Percentiles rank a stretch among this genome's conserved stretches.
Evolutionary conservation across 2,888 invertebrate species (phyloP).

Genomic region (Dendrolimus houi): DNA sequence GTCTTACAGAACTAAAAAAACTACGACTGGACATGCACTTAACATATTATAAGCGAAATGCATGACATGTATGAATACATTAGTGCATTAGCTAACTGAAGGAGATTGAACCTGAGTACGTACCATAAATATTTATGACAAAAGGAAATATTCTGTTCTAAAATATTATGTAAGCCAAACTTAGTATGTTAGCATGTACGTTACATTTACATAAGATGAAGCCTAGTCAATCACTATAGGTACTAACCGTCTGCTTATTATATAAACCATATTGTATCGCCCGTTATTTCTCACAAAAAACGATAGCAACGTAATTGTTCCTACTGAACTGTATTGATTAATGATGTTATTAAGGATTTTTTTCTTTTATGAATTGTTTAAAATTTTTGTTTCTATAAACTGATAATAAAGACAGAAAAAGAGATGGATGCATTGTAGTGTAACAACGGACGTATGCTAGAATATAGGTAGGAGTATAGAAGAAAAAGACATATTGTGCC

Average conservation of each 20-base stretch:
- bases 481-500: too few relatives aligned
- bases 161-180: constrained; percentile 42
- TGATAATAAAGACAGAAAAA: too few relatives aligned
- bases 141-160: constrained; percentile 26
- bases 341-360: constrained; percentile 21
- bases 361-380: too few relatives aligned
- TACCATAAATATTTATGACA: constrained; percentile 7
- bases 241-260: constrained; percentile 50
- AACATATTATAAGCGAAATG: too few relatives aligned
- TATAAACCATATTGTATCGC: constrained; percentile 40
- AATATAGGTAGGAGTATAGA: too few relatives aligned
- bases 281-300: constrained; percentile 31
- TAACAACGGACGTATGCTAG: too few relatives aligned
- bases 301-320: constrained; percentile 21
- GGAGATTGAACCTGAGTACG: constrained; percentile 15
- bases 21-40: too few relatives aligned
- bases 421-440: too few relatives aligned
- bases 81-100: neutral
- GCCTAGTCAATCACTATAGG: constrained; percentile 58
- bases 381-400: too few relatives aligned
- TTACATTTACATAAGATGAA: constrained; percentile 64
- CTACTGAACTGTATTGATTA: constrained; percentile 23
- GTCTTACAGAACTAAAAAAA: too few relatives aligned
- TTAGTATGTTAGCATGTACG: constrained; percentile 52
- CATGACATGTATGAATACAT: too few relatives aligned